Evolutionary conservation across 2,797 vertebrate genomes (phyloP).

Genomic region (Cetoscarus ocellatus): DNA sequence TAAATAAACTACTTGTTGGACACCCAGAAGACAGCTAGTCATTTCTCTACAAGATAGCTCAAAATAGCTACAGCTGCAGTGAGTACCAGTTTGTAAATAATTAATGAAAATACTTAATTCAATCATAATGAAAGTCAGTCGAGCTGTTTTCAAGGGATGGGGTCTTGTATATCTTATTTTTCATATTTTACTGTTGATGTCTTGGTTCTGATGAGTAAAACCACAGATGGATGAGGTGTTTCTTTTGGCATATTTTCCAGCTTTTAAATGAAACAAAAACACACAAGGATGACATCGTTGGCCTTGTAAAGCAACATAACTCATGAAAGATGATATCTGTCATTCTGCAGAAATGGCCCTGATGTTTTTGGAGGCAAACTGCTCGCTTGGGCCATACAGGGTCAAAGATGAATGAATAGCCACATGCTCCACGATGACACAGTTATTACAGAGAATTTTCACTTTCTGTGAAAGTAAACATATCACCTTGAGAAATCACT

Average conservation of each 20-base stretch:
- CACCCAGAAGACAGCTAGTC: too few relatives aligned
- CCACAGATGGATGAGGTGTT: neutral
- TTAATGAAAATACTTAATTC: too few relatives aligned
- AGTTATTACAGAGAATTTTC: constrained; percentile 35
- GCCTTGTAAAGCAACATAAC: constrained; percentile 1
- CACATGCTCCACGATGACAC: constrained; percentile 36
- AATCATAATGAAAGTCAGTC: too few relatives aligned
- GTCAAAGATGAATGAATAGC: constrained; percentile 28
- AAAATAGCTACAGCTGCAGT: too few relatives aligned
- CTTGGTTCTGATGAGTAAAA: neutral
- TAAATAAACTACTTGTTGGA: too few relatives aligned
- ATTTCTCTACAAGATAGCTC: too few relatives aligned
- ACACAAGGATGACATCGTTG: neutral
- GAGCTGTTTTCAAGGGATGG: neutral
- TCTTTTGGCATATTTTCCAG: neutral
- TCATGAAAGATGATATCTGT: constrained; percentile 26
- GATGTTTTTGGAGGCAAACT: constrained; percentile 9
- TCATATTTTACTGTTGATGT: neutral
- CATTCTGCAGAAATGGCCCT: constrained; percentile 12
- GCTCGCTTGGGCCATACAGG: neutral
- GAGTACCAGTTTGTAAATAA: too few relatives aligned
- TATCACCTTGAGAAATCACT: constrained; percentile 16
- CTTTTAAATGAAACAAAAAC: neutral
- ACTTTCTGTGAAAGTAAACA: constrained; percentile 25
- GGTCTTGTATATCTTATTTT: neutral